Evolutionary conservation across 2,797 vertebrate species (phyloP).

Genomic region (Coccyzus lansbergi): DNA sequence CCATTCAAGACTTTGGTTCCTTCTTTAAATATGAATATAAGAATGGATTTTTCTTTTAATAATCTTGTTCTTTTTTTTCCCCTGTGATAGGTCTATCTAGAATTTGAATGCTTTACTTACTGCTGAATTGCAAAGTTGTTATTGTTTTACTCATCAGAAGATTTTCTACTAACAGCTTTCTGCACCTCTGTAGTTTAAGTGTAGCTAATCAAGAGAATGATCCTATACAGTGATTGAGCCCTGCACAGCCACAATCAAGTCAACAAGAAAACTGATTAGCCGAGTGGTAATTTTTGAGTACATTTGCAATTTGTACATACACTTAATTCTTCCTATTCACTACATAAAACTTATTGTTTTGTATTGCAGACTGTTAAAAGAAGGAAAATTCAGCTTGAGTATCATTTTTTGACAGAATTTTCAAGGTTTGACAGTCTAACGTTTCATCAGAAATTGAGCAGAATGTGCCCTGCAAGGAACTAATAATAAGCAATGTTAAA

Average conservation of each 20-base stretch:
- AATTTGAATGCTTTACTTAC: not conserved
- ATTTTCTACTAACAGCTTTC: not conserved
- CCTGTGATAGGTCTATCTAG: not conserved
- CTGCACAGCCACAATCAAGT: constrained; percentile 13
- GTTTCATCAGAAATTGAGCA: not conserved
- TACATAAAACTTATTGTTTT: not conserved
- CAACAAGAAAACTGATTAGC: constrained; percentile 30
- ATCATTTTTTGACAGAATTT: not conserved
- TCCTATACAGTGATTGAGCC: not conserved
- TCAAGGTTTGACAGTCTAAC: not conserved
- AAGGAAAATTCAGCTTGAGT: not conserved
- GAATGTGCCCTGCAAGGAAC: not conserved
- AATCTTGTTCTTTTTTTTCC: not conserved
- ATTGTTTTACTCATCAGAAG: not conserved
- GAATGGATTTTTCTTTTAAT: not conserved
- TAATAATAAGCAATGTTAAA: not conserved
- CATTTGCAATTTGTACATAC: not conserved
- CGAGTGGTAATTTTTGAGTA: not conserved
- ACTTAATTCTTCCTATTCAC: not conserved
- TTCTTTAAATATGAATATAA: not conserved
- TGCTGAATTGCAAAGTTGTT: not conserved
- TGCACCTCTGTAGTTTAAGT: not conserved
- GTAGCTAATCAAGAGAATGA: not conserved
- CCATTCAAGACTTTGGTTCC: not conserved
- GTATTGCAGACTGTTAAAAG: not conserved